Percentiles rank a stretch among this genome's conserved stretches.
Evolutionary conservation across 2,797 vertebrate genomes (phyloP).

Genomic region (Poeciliopsis turneri): DNA sequence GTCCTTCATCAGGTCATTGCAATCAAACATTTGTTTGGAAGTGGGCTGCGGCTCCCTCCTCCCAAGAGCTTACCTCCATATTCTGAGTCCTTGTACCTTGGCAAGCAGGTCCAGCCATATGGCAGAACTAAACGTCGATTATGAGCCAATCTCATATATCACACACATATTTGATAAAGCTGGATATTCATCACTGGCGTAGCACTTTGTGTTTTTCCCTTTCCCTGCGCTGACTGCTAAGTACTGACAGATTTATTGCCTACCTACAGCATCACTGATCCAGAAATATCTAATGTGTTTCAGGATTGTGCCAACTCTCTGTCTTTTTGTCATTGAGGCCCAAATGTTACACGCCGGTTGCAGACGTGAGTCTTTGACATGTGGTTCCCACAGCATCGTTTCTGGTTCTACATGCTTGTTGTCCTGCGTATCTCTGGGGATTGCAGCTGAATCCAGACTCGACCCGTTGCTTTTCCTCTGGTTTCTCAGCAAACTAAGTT

Average conservation of each 20-base stretch:
- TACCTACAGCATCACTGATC: slow-evolving; percentile 73
- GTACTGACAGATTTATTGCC: slow-evolving; percentile 73
- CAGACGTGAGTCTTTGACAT: slow-evolving; percentile 11
- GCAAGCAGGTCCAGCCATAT: slow-evolving; percentile 79
- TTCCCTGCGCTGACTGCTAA: slow-evolving; percentile 46
- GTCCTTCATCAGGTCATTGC: slow-evolving; percentile 64
- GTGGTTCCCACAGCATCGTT: neutral
- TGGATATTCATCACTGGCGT: slow-evolving; percentile 77
- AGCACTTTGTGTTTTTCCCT: slow-evolving; percentile 46
- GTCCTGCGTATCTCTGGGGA: neutral
- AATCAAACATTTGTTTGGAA: slow-evolving; percentile 56
- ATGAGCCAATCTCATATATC: slow-evolving; percentile 81
- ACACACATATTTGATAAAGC: slow-evolving; percentile 74
- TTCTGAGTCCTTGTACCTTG: slow-evolving; percentile 80
- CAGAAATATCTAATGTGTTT: slow-evolving; percentile 74
- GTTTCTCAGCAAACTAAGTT: neutral
- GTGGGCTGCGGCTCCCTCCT: slow-evolving; percentile 33
- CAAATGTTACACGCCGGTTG: slow-evolving; percentile 41
- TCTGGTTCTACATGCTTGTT: neutral
- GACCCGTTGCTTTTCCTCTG: neutral
- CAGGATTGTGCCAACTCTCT: slow-evolving; percentile 66
- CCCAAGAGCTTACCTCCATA: slow-evolving; percentile 63
- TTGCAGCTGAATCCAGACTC: neutral
- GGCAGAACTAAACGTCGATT: slow-evolving; percentile 81
- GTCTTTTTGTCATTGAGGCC: slow-evolving; percentile 77